Base-by-base conservation (phyloP, 2,113 vertebrate species). In the Cryptomyrus ogoouensis region DNA sequence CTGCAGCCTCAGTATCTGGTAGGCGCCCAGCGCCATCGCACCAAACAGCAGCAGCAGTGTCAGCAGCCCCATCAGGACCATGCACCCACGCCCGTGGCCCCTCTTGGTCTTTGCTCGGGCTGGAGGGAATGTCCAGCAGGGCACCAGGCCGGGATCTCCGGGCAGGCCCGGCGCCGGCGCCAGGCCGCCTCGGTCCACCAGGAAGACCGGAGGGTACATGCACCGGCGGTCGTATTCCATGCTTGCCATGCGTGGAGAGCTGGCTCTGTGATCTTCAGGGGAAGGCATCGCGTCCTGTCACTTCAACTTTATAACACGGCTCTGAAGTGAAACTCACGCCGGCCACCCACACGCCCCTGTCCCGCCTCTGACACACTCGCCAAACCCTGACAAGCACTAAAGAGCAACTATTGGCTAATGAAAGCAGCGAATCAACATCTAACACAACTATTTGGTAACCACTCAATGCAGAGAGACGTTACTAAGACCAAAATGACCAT, bases 121-220 rank as follows among this genome's bases (percentile, higher is more conserved):
- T 7, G 92, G 91, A 27, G 92, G 93, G 35, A 92, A 93, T 3
- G 90, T 87, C 93, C 93, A 94, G 90, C 92, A 93, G 39, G 92
- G 93, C 9, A 94, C 90, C 49, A 90, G 44, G 19, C 39, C 10
- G 13, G 92, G 91, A 19, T 90, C 49, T 4, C 8, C 5, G 3
- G 74, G 27, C 35, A 42, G 21, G 24, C 12, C 50, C 0, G 56
- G n/a, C 27, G 15, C 35, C 0, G 50, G n/a, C 46, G 49, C 9
- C 49, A 42, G 89, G 24, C 91, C 24, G 12, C 52, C 27, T 42
- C 90, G 31, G 89, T 94, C 91, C 90, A 93, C 90, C 62, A 92
- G 66, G 56, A 91, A 93, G 49, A 93, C 91, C 17, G 86, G 90
- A 53, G 91, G 92, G 39, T 91, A 91, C 1, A 84, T 50, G 46